A percentile compares a stretch with the other conserved stretches of the same genome.
Conservation (phyloP, 1,140 invertebrate species). For the Meloidogyne chitwoodi region DNA sequence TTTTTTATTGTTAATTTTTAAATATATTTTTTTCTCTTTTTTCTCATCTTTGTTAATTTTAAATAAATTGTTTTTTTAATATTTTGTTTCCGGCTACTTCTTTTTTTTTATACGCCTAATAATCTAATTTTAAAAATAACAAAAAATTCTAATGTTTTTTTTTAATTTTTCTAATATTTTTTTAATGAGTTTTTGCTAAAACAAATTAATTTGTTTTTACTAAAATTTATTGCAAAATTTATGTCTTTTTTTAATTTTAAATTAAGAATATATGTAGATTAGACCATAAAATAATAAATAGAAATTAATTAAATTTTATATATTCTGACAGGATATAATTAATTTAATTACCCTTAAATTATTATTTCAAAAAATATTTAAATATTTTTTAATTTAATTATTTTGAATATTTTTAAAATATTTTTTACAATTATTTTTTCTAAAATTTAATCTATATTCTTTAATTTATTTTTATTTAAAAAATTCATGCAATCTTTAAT, state of each 20-base stretch:
- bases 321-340: no score
- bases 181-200: background rate
- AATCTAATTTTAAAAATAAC: background rate
- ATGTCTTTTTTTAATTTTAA: background rate
- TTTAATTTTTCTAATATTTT: background rate
- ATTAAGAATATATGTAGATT: background rate
- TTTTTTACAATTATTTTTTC: background rate
- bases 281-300: no score
- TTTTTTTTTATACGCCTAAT: background rate
- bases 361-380: background rate
- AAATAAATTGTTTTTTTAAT: background rate
- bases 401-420: background rate
- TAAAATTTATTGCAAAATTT: background rate
- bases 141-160: background rate
- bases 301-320: no score
- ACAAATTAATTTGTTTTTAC: background rate
- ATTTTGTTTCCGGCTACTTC: background rate
- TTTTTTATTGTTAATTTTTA: no score
- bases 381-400: background rate
- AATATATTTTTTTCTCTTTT: background rate
- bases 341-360: no score
- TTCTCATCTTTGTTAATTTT: background rate
- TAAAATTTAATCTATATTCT: background rate
- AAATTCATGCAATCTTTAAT: background rate
- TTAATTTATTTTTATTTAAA: no score